These are phyloP conservation scores for Dinocampus coccinellae DNA, from an alignment of 2,888 invertebrate species.

Conservation along the genomic window DNA sequence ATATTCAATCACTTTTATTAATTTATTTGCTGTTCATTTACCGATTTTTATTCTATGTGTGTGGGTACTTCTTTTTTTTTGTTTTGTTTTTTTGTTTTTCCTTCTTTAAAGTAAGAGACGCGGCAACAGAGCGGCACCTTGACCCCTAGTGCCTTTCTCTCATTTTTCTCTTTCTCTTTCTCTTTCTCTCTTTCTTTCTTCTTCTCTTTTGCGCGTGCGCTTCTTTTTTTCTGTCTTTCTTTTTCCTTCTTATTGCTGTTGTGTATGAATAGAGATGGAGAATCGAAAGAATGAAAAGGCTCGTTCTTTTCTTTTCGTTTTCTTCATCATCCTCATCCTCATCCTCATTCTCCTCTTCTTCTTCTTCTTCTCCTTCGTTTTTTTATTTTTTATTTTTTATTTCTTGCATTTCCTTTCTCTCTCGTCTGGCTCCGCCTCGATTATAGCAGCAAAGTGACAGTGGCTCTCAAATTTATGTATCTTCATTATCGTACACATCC, in stretches of 20 bases:
- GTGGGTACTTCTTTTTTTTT: neutral
- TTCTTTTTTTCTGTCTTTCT: conserved; percentile 17
- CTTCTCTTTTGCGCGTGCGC: no score
- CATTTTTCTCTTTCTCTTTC: conserved; percentile 23
- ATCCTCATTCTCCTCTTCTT: conserved; percentile 36
- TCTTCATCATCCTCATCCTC: conserved; percentile 2
- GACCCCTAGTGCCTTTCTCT: conserved; percentile 48
- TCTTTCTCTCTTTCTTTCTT: conserved; percentile 32
- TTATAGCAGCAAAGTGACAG: conserved; percentile 32
- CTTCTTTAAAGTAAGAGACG: conserved; percentile 45
- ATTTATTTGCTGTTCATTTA: neutral
- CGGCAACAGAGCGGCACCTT: conserved; percentile 58
- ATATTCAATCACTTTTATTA: neutral
- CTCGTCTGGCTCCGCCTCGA: conserved; percentile 39
- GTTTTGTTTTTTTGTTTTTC: neutral
- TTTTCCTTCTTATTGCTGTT: conserved; percentile 23
- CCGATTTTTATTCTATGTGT: neutral
- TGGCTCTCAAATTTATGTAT: conserved; percentile 27
- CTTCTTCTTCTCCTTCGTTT: neutral
- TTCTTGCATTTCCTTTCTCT: conserved; percentile 20
- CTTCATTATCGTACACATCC: neutral
- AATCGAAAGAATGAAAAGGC: conserved; percentile 44
- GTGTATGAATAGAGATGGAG: conserved; percentile 29
- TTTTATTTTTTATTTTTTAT: no score
- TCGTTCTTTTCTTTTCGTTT: conserved; percentile 40